Base-by-base conservation (phyloP, 2,888 invertebrate genomes). In the Lamellibrachia columna region DNA sequence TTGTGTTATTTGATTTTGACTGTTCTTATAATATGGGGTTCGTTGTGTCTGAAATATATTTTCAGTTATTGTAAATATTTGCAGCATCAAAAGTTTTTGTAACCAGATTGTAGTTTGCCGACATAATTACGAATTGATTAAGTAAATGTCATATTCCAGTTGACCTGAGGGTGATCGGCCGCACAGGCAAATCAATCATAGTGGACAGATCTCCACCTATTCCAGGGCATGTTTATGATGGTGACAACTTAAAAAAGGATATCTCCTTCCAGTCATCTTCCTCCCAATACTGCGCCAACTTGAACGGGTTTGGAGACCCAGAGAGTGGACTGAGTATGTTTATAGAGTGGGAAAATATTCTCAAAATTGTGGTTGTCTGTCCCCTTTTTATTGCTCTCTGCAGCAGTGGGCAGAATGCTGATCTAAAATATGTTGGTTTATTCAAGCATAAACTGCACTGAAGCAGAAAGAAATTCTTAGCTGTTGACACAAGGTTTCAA, bases 311-410 rank as follows among this genome's bases (percentile, higher is more conserved):
- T 75, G 53, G 58, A 53, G 93, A 93, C 53, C 93, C 93, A 40
- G 93, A 93, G 52, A 93, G 93, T 53, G 93, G 93, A 22, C 93
- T 93, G 3, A 58, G 93, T 90, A 90, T 92, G 7, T 75, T 75
- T n/a, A 8, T 60, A 60, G 22, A 40, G 3, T 3, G 8, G 7
- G 6, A 28, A 28, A 75, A 22, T 75, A 15, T 75, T 15, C 22
- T 75, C 75, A 28, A 11, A 75, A 22, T 75, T 2, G 22, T 58
- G 28, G 58, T 15, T 11, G 58, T 58, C 2, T 58, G 58, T 58
- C 58, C 8, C 58, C 58, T 58, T 8, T 8, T 58, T 58, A 15
- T 15, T 58, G 58, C 8, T 58, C 8, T 1, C 58, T 11, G 58
- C 58, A 58, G 58, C 58, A 58, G 28, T 28, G 28, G 28, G 28